Percentiles rank a stretch among this genome's conserved stretches.
These are phyloP conservation scores for Acronicta psi DNA, from an alignment of 2,888 invertebrate species.

Conservation along the genomic window DNA sequence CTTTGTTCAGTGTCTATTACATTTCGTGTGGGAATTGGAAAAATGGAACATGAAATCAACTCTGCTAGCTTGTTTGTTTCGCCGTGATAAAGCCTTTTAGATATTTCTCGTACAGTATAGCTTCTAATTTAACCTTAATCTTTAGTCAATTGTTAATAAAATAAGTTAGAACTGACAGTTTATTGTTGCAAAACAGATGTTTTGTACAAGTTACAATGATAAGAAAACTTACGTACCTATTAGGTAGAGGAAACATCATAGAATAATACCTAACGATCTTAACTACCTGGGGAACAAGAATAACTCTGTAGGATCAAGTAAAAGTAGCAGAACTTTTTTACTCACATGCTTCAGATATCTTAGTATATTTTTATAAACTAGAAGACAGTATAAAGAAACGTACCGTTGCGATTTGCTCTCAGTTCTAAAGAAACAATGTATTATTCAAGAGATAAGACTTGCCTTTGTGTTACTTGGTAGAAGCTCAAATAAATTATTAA, in stretches of 20 bases:
- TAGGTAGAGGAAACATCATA: too few relatives aligned
- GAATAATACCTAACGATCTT: background rate
- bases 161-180: background rate
- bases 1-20: constrained; percentile 28
- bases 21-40: constrained; percentile 42
- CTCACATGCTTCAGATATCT: constrained; percentile 37
- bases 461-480: constrained; percentile 81
- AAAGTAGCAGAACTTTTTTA: too few relatives aligned
- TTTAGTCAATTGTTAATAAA: too few relatives aligned
- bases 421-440: constrained; percentile 76
- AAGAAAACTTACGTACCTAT: too few relatives aligned
- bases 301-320: constrained; percentile 1
- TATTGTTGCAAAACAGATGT: constrained; percentile 17
- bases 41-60: constrained; percentile 46
- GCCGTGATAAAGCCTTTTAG: constrained; percentile 27
- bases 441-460: constrained; percentile 82
- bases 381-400: constrained; percentile 63
- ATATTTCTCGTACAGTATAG: constrained; percentile 26
- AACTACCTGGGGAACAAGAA: background rate
- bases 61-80: constrained; percentile 29
- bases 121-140: background rate
- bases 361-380: constrained; percentile 38
- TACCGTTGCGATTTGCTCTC: constrained; percentile 69
- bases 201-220: constrained; percentile 4
- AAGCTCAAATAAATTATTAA: constrained; percentile 83